Base-by-base conservation (phyloP, 2,888 invertebrate genomes). In the Dasypogon diadema region DNA sequence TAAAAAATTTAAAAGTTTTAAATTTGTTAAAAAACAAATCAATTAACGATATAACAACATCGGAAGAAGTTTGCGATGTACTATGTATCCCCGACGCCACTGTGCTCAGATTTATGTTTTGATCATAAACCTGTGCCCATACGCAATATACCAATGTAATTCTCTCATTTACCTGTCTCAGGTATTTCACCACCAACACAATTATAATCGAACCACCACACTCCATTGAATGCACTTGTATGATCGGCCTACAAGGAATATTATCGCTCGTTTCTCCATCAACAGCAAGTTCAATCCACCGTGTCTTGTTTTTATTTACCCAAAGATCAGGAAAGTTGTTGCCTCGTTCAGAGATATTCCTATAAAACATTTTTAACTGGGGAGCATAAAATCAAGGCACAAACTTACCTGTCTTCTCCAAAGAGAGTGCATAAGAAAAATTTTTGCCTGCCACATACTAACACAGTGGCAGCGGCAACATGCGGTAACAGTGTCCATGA, bases 131-230 rank as follows among this genome's bases (percentile, higher is more conserved):
- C 65, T 48, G 77, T 75, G 75, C 72, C 55, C 72, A 75, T 72
- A 74, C 68, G 55, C 73, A 75, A 26, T 70, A 14, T 60, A n/a
- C 51, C 34, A 70, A 60, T 56, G 56, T 68, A 63, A 60, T 75
- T 77, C 77, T 75, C 77, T 75, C 75, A 37, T 72, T 75, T 77
- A 77, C 77, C 77, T 77, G 77, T 65, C 63, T 72, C 70, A 77
- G 75, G 70, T 77, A 75, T 54, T 51, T 34, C 34, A 22, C 54
- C n/a, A 34, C 16, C 46, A 22, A 22, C 24, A 22, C 24, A 46
- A 65, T 16, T 46, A 12, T 14, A 24, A 8, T n/a, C 8, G 16
- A 18, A 51, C 30, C 51, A 51, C 30, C 51, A 8, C 2, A 14
- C 34, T 60, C 34, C 37, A 74, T n/a, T 14, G 34, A 30, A 14